Evolutionary conservation across 1,140 invertebrate genomes (phyloP).

Genomic region (Capitella teleta): DNA sequence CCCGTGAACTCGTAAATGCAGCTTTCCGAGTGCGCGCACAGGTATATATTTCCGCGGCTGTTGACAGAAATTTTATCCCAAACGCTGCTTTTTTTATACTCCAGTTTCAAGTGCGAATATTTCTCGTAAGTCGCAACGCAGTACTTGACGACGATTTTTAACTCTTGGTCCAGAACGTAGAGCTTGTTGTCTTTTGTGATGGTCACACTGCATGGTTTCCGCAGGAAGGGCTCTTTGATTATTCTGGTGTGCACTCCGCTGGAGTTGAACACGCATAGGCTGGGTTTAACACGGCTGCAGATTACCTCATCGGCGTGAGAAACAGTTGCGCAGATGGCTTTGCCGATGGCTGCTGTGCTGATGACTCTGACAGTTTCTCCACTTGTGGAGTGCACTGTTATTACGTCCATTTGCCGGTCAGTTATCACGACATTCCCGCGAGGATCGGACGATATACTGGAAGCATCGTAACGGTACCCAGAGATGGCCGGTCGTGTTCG

Average conservation of each 20-base stretch:
- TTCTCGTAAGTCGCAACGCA: neutral
- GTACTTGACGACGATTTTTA: neutral
- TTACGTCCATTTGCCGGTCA: conserved; percentile 1
- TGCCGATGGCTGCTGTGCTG: neutral
- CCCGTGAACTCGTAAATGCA: conserved; percentile 6
- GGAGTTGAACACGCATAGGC: conserved; percentile 1
- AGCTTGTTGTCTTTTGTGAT: neutral
- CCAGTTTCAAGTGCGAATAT: neutral
- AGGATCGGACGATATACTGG: neutral
- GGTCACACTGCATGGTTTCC: neutral
- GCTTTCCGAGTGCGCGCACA: neutral
- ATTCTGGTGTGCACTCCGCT: neutral
- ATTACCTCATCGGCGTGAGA: neutral
- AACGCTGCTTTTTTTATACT: neutral
- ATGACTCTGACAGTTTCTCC: neutral
- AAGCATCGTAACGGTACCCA: conserved; percentile 2
- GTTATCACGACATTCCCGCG: neutral
- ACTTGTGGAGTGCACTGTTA: neutral
- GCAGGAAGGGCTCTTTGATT: neutral
- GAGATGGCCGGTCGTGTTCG: neutral
- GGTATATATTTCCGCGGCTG: conserved; percentile 7
- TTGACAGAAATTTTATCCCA: conserved; percentile 5
- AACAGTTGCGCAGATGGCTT: neutral
- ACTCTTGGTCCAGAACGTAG: conserved; percentile 3
- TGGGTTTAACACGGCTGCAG: conserved; percentile 2